Evolutionary conservation across 2,888 invertebrate species (phyloP).

Genomic region (Napeogenes inachia): DNA sequence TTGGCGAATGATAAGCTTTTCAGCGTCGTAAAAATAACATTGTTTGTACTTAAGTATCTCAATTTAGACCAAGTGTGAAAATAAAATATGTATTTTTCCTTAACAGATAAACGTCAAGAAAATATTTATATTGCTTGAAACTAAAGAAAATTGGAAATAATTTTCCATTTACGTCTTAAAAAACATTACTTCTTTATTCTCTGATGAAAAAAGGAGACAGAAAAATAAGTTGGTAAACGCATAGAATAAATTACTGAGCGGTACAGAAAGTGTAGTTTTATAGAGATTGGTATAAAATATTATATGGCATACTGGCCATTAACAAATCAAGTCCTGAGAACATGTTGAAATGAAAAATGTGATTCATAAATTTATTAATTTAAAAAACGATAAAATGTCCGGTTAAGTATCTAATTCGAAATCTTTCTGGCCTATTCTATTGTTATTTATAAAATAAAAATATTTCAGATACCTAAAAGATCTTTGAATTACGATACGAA

Average conservation of each 20-base stretch:
- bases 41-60: not conserved
- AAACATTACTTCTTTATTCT: not conserved
- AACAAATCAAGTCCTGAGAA: no score
- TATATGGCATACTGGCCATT: no score
- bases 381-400: no score
- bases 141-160: not conserved
- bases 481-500: not conserved
- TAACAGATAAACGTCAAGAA: not conserved
- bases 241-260: constrained; percentile 4
- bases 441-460: no score
- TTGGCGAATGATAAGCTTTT: no score
- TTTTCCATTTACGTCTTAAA: not conserved
- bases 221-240: not conserved
- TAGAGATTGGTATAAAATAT: no score
- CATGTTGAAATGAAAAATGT: no score
- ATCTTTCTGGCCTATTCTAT: no score
- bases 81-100: not conserved
- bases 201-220: not conserved
- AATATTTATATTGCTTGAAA: not conserved
- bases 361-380: no score
- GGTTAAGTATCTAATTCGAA: no score
- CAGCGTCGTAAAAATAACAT: not conserved
- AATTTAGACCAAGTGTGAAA: not conserved
- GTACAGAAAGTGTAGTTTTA: no score
- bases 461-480: no score